Evolutionary conservation across 2,113 vertebrate species (phyloP), one percentile per base, ranked within the genome.

Genomic region (Bubo scandiacus): DNA sequence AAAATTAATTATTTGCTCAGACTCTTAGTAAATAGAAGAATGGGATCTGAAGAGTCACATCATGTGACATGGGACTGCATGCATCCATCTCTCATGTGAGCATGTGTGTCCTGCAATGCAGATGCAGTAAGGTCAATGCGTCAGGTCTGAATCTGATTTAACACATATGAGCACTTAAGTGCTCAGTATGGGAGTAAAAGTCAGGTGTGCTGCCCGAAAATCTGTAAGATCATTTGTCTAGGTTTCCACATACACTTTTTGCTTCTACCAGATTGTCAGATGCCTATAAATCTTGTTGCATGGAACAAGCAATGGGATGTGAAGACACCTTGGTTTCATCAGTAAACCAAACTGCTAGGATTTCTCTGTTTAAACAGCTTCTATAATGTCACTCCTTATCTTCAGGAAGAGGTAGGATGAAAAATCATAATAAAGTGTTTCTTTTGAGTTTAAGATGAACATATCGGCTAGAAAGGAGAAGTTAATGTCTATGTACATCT

Each of bases 131-230:
- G 49, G 49, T 14, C 54, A 61, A 0, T 12, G 21, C 19, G 36
- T 11, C 20, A 29, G 10, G 7, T 36, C 70, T 58, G 45, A 54
- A 23, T 43, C 34, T 47, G 25, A 51, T 65, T 68, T 32, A 43
- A 74, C 47, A 40, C 18, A 14, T 2, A 11, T 0, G 0, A 55
- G 38, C 3, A 32, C 18, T 10, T 54, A 11, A 66, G 18, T 29
- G 23, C 42, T 58, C 47, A 20, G 12, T 9, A 6, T 15, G n/a
- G 20, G 14, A 81, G 26, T 11, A 55, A 77, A 81, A 42, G 4
- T 43, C 43, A 72, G 7, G 26, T 68, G 11, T 42, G n/a, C 40
- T 61, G 11, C 17, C 72, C 4, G 2, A 38, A 84, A 75, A n/a
- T 14, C 47, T 43, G 6, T 6, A 17, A 75, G 6, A 55, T 10